Base-by-base conservation (phyloP, 2,888 invertebrate genomes). In the Cephalotes varians region DNA sequence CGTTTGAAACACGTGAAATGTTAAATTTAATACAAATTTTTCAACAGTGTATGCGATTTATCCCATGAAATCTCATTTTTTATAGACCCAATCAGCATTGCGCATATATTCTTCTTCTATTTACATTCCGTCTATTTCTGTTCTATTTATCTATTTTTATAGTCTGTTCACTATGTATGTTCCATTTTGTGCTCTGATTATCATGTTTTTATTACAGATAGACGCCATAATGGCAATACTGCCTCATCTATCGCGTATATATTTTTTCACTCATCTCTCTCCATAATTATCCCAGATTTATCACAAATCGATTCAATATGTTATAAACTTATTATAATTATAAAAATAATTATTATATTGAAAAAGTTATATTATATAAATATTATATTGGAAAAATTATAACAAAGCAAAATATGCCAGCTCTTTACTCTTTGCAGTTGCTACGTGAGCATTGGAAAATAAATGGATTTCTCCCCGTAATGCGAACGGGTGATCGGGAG, bases 401-500 rank as follows among this genome's bases (percentile, higher is more conserved):
- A 65, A 28, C 2, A 47, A 37, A 47, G n/a, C 25, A 37, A 72
- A 73, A 31, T 28, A 4, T 37, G n/a, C n/a, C 49, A 7, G 4
- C 10, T 49, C 21, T 37, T 34, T 12, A 12, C 31, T 44, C 40
- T 9, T 47, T 10, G n/a, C n/a, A n/a, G n/a, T n/a, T n/a, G 2
- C 51, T 51, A 56, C 31, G 31, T 25, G 51, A 34, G 56, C 31
- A 34, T 44, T 31, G 28, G 56, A 12, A 56, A 56, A 76, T 76
- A 37, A 54, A 54, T 40, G 44, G 34, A 51, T 76, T 67, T 69
- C 18, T 56, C 21, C 56, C 3, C 44, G 56, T 56, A 56, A 77
- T 69, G 56, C n/a, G 25, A 40, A 25, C 34, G 54, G 56, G 49
- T 40, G 69, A 65, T 77, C 44, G 65, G 44, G 31, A 58, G 73